Evolutionary conservation across 2,797 vertebrate species (phyloP).

Genomic region (Threskiornis aethiopicus): DNA sequence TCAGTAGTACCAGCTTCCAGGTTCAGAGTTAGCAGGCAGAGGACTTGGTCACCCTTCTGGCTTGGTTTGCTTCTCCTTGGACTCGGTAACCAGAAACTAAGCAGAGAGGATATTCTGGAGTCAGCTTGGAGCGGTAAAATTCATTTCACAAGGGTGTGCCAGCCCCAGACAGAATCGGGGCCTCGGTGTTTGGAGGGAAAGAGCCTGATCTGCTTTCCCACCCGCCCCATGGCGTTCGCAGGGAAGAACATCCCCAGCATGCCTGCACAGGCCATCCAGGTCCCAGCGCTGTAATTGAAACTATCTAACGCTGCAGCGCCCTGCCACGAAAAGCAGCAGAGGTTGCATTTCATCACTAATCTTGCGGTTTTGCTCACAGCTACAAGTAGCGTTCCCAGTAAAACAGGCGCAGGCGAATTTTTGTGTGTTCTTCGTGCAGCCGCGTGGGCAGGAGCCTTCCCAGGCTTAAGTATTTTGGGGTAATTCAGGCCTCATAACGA

Average conservation of each 20-base stretch:
- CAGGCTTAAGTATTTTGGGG: background rate
- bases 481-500: background rate
- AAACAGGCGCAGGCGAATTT: background rate
- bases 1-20: background rate
- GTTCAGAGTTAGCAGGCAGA: background rate
- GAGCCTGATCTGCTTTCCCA: background rate
- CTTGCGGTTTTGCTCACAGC: background rate
- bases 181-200: background rate
- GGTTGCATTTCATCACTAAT: background rate
- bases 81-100: background rate
- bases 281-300: background rate
- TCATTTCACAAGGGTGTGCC: background rate
- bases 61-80: background rate
- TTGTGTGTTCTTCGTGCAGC: background rate
- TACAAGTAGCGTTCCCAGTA: background rate
- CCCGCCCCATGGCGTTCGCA: accelerated
- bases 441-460: accelerated
- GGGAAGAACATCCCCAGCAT: accelerated
- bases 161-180: background rate
- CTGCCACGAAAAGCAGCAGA: background rate
- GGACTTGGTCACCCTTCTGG: background rate
- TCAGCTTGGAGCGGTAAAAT: background rate
- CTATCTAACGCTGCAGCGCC: background rate
- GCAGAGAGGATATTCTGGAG: background rate
- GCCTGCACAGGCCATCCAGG: background rate